Percentiles rank a stretch among this genome's conserved stretches.
phyloP scores from a whole-genome alignment of 2,888 invertebrate genomes.

The Idaea dimidiata region DNA sequence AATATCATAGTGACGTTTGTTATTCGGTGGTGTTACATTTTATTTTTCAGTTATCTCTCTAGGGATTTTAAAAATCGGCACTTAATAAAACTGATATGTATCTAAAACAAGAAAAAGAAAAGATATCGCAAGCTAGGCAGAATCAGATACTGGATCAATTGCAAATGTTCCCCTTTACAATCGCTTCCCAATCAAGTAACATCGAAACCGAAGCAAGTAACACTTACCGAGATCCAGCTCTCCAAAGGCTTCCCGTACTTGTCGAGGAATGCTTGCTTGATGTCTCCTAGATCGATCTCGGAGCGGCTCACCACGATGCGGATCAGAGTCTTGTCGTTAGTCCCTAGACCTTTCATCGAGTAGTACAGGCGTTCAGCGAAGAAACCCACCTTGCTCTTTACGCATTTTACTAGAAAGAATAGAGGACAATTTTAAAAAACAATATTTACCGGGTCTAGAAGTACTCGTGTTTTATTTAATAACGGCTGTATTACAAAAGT shows the following conservation, averaged over 20 bases:
- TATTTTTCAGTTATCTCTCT: too few relatives aligned
- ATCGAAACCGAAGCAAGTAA: constrained; percentile 14
- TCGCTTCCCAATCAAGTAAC: neutral
- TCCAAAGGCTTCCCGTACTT: constrained; percentile 91
- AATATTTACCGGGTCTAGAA: neutral
- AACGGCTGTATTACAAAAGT: too few relatives aligned
- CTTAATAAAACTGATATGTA: too few relatives aligned
- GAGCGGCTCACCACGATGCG: constrained; percentile 95
- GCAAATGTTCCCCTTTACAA: neutral
- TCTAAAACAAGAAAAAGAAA: too few relatives aligned
- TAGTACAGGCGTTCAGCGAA: constrained; percentile 95
- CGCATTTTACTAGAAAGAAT: constrained; percentile 87
- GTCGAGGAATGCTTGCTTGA: constrained; percentile 93
- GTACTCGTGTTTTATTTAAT: too few relatives aligned
- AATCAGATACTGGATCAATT: neutral
- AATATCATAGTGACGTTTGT: too few relatives aligned
- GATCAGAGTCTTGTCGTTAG: constrained; percentile 95
- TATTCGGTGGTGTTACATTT: too few relatives aligned
- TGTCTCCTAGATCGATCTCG: constrained; percentile 95
- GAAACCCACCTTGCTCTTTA: constrained; percentile 94
- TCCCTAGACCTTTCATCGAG: constrained; percentile 94
- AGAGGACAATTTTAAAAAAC: constrained; percentile 2
- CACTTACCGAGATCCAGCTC: constrained; percentile 91
- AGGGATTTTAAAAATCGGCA: too few relatives aligned
- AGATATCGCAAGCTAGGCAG: too few relatives aligned